Percentiles rank a stretch among this genome's conserved stretches.
Conservation (phyloP, 1,140 invertebrate genomes). For the Aphaenogaster rudis region DNA sequence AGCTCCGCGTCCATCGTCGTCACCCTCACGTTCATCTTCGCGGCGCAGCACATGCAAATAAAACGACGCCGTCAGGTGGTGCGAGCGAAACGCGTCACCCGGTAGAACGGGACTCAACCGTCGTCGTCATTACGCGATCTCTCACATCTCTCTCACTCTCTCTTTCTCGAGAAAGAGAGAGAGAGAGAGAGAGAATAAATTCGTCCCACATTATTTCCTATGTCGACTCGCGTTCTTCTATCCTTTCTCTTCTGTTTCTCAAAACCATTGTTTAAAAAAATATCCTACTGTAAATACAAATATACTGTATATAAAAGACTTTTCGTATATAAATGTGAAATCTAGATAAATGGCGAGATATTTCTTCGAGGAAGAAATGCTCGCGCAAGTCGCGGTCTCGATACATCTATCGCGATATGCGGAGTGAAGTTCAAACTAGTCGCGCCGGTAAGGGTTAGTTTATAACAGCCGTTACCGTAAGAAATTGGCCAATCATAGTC, state of each 20-base stretch:
- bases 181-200: not conserved
- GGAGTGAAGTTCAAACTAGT: not conserved
- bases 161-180: not conserved
- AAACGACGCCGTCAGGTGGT: slow-evolving; percentile 25
- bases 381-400: not conserved
- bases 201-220: not conserved
- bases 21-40: slow-evolving; percentile 98
- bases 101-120: slow-evolving; percentile 31
- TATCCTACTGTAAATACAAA: not conserved
- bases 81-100: slow-evolving; percentile 38
- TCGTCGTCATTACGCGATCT: not conserved
- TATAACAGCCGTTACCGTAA: too few relatives aligned
- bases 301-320: not conserved
- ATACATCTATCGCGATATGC: not conserved
- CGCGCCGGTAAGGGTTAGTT: not conserved
- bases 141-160: not conserved
- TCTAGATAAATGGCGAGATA: not conserved
- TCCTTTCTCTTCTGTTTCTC: not conserved
- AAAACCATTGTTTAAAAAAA: not conserved
- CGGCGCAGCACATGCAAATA: slow-evolving; percentile 61
- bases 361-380: not conserved
- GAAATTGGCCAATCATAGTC: too few relatives aligned
- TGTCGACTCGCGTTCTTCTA: too few relatives aligned
- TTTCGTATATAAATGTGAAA: not conserved
- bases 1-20: slow-evolving; percentile 99